Percentiles rank a stretch among this genome's conserved stretches.
Conservation (phyloP, 2,888 invertebrate species). For the Abrostola triplasia region DNA sequence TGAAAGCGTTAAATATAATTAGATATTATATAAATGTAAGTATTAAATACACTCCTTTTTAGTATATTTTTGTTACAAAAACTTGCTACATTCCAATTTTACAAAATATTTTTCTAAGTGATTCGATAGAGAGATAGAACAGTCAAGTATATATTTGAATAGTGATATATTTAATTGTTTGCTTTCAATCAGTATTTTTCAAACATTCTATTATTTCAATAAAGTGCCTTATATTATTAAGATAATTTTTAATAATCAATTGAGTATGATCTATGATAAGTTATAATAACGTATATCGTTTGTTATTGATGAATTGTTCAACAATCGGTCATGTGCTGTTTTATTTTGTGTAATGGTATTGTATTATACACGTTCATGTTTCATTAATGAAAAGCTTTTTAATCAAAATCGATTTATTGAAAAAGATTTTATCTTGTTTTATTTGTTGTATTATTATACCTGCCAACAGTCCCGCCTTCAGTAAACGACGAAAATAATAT, state of each 20-base stretch:
- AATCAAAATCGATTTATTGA: too few relatives aligned
- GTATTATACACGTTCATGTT: too few relatives aligned
- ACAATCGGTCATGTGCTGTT: too few relatives aligned
- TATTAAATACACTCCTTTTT: background rate
- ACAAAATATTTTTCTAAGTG: constrained; percentile 1
- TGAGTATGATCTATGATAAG: background rate
- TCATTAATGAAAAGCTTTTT: too few relatives aligned
- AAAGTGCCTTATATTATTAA: constrained; percentile 32
- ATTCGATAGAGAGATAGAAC: background rate
- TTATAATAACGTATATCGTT: background rate
- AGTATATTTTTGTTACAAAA: background rate
- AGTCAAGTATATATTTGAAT: constrained; percentile 11
- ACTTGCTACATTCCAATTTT: constrained; percentile 13
- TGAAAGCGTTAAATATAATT: too few relatives aligned
- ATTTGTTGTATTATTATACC: too few relatives aligned
- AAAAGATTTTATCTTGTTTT: too few relatives aligned
- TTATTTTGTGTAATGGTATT: too few relatives aligned
- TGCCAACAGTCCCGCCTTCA: too few relatives aligned
- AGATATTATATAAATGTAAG: too few relatives aligned
- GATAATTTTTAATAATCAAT: constrained; percentile 8
- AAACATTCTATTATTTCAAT: constrained; percentile 19
- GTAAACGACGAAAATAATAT: too few relatives aligned
- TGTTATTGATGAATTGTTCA: too few relatives aligned
- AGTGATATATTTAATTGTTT: constrained; percentile 28
- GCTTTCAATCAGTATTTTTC: constrained; percentile 30